Evolutionary conservation across 2,888 invertebrate species (phyloP).

Genomic region (Helobdella robusta): DNA sequence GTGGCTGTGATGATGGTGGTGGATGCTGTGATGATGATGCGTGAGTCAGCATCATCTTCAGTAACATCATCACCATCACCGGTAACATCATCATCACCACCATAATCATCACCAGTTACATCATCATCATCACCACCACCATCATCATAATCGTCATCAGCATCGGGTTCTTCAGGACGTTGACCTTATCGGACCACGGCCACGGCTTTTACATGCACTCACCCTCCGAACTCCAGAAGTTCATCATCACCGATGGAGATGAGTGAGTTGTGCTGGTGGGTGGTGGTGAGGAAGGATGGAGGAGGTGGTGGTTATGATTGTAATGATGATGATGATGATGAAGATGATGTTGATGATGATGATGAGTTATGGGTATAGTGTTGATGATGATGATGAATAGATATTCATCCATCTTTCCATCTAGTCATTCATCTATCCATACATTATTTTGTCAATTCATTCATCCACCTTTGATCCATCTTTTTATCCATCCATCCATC

Average conservation of each 20-base stretch:
- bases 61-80: not conserved
- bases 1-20: too few species aligned
- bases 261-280: conserved; percentile 3
- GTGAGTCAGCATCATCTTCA: not conserved
- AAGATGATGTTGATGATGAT: not conserved
- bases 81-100: not conserved
- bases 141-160: not conserved
- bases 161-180: not conserved
- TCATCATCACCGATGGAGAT: not conserved
- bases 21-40: too few species aligned
- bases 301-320: not conserved
- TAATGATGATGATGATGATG: not conserved
- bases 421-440: too few species aligned
- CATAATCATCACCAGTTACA: not conserved
- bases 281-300: not conserved
- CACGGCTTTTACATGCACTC: not conserved
- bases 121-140: not conserved
- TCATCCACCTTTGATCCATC: too few species aligned
- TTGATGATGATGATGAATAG: not conserved
- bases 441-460: too few species aligned
- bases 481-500: too few species aligned
- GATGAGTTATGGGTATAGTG: conserved; percentile 2
- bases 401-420: too few species aligned
- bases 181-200: not conserved
- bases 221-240: conserved; percentile 11